phyloP scores from a whole-genome alignment of 1,140 invertebrate species.

The Phenacoccus solenopsis region DNA sequence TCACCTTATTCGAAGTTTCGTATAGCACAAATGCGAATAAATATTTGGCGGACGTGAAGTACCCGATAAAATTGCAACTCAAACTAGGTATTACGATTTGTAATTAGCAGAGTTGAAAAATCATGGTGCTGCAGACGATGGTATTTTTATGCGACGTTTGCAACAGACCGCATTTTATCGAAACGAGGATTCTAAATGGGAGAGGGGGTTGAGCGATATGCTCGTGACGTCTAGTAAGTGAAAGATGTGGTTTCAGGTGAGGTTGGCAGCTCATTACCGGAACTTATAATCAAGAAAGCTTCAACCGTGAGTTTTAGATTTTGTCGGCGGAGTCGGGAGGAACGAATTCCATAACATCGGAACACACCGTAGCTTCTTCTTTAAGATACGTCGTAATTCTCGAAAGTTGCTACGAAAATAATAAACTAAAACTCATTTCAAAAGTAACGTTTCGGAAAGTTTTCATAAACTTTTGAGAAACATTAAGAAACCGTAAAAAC shows the following conservation, averaged over 20 bases:
- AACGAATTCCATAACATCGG: neutral
- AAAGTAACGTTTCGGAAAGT: constrained; percentile 8
- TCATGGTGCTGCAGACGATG: neutral
- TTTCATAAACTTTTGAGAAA: constrained; percentile 3
- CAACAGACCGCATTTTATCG: neutral
- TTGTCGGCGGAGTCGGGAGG: neutral
- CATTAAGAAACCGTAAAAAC: constrained; percentile 2
- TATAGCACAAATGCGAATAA: neutral
- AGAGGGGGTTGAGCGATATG: neutral
- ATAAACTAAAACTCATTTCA: constrained; percentile 14
- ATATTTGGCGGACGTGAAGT: neutral
- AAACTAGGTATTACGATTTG: neutral
- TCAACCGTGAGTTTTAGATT: neutral
- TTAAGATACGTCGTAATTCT: constrained; percentile 13
- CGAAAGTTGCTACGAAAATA: constrained; percentile 12
- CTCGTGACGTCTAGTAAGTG: constrained; percentile 10
- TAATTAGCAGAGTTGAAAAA: neutral
- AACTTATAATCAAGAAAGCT: constrained; percentile 15
- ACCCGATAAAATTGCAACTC: neutral
- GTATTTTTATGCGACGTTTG: neutral
- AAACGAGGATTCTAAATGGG: neutral
- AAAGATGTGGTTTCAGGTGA: constrained; percentile 15
- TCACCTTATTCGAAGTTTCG: neutral
- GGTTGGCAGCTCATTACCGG: constrained; percentile 16
- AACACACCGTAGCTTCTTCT: constrained; percentile 2